phyloP scores from a whole-genome alignment of 2,797 vertebrate genomes.

The Crocidura indochinensis region DNA sequence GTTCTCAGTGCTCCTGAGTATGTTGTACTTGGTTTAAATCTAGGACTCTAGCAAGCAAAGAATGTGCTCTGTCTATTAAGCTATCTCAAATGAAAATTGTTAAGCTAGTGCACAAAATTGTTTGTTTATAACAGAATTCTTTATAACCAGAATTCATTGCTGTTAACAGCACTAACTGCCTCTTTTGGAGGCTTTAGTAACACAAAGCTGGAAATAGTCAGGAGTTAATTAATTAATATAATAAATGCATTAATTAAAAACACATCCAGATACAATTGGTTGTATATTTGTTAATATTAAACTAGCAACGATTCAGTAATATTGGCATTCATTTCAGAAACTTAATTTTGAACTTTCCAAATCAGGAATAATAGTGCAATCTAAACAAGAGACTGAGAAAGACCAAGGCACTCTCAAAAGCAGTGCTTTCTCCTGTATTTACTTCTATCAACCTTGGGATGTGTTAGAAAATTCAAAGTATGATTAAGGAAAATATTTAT shows the following conservation, averaged over 20 bases:
- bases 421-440: not conserved
- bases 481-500: not conserved
- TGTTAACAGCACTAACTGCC: not conserved
- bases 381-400: not conserved
- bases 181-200: not conserved
- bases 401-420: not conserved
- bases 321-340: conserved; percentile 10
- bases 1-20: no score
- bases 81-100: no score
- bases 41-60: no score
- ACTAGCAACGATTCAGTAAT: conserved; percentile 15
- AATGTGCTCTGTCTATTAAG: no score
- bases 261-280: not conserved
- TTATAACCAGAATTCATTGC: not conserved
- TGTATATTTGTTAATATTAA: conserved; percentile 21
- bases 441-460: not conserved
- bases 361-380: not conserved
- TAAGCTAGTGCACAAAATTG: no score
- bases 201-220: not conserved
- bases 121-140: not conserved
- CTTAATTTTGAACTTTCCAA: conserved; percentile 28
- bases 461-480: not conserved
- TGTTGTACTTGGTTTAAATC: no score
- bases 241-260: conserved; percentile 14
- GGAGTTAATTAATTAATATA: not conserved